Base-by-base conservation (phyloP, 2,888 invertebrate genomes). In the Drosophila greeni region DNA sequence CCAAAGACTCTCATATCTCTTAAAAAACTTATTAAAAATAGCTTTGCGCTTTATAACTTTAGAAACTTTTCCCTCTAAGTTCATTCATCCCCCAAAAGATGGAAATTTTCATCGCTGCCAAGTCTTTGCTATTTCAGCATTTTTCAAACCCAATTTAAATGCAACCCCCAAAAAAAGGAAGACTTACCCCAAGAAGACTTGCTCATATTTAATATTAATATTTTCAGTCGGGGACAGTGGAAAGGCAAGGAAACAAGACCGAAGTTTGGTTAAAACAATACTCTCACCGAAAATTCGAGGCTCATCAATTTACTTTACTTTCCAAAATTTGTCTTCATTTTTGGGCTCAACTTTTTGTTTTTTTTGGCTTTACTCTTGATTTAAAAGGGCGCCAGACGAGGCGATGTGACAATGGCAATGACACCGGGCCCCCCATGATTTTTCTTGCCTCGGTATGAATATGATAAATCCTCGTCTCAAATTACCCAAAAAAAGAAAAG, bases 391-490 rank as follows among this genome's bases (percentile, higher is more conserved):
- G 72, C 61, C 65, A 43, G 53, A 34, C 58, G 20, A 66, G 43
- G 51, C 56, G 37, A 55, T 66, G 70, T 68, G 74, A 74, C 67
- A 68, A 49, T 64, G 77, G 69, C 74, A 74, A 64, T 70, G 76
- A 60, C 74, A 64, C 47, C 47, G 36, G 62, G 42, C 48, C 72
- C 57, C 48, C 53, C 31, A 45, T 43, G 57, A 42, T 52, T 45
- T 72, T 53, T 45, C n/a, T 31, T 42, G n/a, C 14, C 18, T 45
- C 12, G 45, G 14, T 14, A 18, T 45, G 45, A 45, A 31, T 57
- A 67, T 76, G 75, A 74, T 76, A 61, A 73, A 76, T 71, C 71
- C 34, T 48, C 65, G 42, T 56, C 68, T 78, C 78, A 62, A 80
- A 76, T 78, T 77, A 80, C 76, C 16, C 53, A n/a, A 62, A 18